Percentiles rank a stretch among this genome's conserved stretches.
Evolutionary conservation across 2,888 invertebrate genomes (phyloP).

Genomic region (Tanypteryx hageni): DNA sequence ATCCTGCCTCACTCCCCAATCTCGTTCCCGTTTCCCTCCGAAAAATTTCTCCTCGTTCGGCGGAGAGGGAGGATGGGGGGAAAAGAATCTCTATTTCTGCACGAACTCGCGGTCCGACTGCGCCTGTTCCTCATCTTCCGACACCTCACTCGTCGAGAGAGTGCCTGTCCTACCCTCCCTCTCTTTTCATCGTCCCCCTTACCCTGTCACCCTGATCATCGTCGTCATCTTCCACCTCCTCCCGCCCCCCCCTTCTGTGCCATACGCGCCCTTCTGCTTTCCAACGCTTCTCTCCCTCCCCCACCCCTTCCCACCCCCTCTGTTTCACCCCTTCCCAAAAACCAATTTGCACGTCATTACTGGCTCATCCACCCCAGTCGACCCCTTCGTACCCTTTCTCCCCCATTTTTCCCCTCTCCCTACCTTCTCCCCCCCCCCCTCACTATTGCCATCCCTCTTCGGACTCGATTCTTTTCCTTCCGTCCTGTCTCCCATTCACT

Average conservation of each 20-base stretch:
- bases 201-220: not conserved
- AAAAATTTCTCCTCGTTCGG: not conserved
- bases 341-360: slow-evolving; percentile 64
- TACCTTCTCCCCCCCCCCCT: not conserved
- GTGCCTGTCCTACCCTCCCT: not conserved
- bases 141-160: too few relatives aligned
- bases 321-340: slow-evolving; percentile 43
- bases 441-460: not conserved
- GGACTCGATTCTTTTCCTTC: not conserved
- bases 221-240: not conserved
- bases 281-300: not conserved
- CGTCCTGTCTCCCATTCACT: not conserved
- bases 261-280: not conserved
- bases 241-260: not conserved
- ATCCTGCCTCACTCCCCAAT: not conserved
- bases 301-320: not conserved
- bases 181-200: not conserved
- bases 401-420: not conserved
- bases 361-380: slow-evolving; percentile 30
- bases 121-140: not conserved
- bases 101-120: not conserved
- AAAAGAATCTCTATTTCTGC: not conserved
- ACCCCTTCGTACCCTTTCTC: not conserved
- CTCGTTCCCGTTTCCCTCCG: not conserved
- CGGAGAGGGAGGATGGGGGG: not conserved